Conservation (phyloP, 2,888 invertebrate genomes). For the Psylliodes chrysocephalus region DNA sequence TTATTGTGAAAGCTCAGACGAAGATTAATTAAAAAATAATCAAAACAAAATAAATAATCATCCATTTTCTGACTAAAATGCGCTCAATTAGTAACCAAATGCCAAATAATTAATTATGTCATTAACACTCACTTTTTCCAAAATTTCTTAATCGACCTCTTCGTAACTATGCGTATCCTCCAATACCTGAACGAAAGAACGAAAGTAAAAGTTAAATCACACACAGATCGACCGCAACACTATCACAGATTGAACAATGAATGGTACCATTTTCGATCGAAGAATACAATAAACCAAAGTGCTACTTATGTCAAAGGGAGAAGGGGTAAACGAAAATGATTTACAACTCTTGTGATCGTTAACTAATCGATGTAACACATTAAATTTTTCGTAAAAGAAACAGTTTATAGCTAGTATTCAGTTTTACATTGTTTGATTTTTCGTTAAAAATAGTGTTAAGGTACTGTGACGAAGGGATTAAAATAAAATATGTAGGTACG, state of each 20-base stretch:
- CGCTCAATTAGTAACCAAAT: neutral
- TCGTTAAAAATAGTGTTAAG: too few species aligned
- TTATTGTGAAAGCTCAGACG: too few species aligned
- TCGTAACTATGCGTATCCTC: neutral
- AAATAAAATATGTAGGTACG: too few species aligned
- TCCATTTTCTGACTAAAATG: too few species aligned
- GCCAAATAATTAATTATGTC: neutral
- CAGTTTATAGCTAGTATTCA: too few species aligned
- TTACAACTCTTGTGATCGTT: neutral
- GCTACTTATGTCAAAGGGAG: neutral
- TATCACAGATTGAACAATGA: slow-evolving; percentile 9
- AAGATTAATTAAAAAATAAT: too few species aligned
- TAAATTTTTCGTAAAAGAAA: too few species aligned
- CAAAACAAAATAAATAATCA: too few species aligned
- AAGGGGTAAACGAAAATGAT: neutral
- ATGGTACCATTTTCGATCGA: slow-evolving; percentile 21
- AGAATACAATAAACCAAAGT: neutral
- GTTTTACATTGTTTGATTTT: too few species aligned
- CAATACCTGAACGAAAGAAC: neutral
- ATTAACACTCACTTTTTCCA: neutral
- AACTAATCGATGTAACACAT: too few species aligned
- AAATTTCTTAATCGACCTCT: neutral
- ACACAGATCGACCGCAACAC: neutral
- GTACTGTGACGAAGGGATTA: too few species aligned
- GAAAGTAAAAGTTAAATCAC: neutral